Evolutionary conservation across 2,113 vertebrate species (phyloP).

Genomic region (Coracopsis vasa): DNA sequence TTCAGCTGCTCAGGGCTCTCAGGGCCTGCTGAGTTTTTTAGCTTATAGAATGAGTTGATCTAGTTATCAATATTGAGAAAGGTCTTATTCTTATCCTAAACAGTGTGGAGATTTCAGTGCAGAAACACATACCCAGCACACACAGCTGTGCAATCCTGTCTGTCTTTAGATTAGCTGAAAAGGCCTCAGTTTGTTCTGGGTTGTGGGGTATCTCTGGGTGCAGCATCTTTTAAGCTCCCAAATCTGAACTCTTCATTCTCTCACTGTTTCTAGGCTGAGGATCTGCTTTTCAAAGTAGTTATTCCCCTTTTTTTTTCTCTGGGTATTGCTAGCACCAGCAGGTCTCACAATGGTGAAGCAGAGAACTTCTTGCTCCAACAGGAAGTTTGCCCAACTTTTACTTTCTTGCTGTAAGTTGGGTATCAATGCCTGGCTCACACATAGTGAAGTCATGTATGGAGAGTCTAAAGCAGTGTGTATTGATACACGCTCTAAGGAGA

Average conservation of each 20-base stretch:
- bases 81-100: neutral
- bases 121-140: fast-evolving
- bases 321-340: neutral
- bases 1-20: neutral
- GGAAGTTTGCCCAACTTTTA: neutral
- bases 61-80: neutral
- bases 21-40: neutral
- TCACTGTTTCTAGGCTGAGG: neutral
- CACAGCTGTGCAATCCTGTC: neutral
- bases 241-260: neutral
- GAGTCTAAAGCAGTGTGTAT: neutral
- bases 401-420: neutral
- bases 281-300: neutral
- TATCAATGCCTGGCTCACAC: neutral
- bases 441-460: neutral
- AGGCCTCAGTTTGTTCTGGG: neutral
- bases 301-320: neutral
- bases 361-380: neutral
- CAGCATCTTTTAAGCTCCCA: neutral
- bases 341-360: neutral
- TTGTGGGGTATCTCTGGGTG: neutral
- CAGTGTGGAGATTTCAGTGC: fast-evolving
- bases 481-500: neutral
- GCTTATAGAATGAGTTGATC: neutral
- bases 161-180: neutral